Base-by-base conservation (phyloP, 2,113 vertebrate species). In the Etheostoma spectabile region DNA sequence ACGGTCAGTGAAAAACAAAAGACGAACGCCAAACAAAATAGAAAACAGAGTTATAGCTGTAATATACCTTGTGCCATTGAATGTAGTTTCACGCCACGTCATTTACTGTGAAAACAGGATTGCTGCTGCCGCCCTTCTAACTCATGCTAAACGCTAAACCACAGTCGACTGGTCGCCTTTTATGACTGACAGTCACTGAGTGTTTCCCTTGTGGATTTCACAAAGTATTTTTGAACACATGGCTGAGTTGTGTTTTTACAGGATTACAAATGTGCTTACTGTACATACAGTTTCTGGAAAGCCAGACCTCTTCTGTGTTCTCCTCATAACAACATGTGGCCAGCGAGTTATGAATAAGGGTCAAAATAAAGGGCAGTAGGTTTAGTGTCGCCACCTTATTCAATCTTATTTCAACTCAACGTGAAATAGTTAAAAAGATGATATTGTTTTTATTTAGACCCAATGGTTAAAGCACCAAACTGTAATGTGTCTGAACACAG, bases 191-290 rank as follows among this genome's bases (percentile, higher is more conserved):
- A 69, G 76, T 80, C 80, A 70, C 90, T 75, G 86, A 30, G 48
- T 51, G 4, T 48, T 48, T 49, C 42, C 63, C 24, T 83, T 79
- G 65, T 56, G 90, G 94, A 38, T 69, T 90, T 90, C 91, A 72
- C 80, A 72, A n/a, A 83, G 85, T 86, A 70, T 91, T 92, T 91
- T 78, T 90, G 86, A 84, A 80, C 82, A 82, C 86, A 70, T 53
- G 84, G 86, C 88, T 85, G 86, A 92, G 79, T 70, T 72, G 74
- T 95, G 92, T 95, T 95, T 95, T 94, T 83, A 92, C 84, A 95
- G 92, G 86, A 88, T 91, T 92, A 86, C 81, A 88, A 93, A 92
- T 92, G 87, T 93, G 92, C 91, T 88, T 92, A 90, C 88, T 89
- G 85, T 88, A 83, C 65, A 72, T 86, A 82, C 19, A 74, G 72